Conservation (phyloP, 1,140 invertebrate species). For the Orchesella cincta region DNA sequence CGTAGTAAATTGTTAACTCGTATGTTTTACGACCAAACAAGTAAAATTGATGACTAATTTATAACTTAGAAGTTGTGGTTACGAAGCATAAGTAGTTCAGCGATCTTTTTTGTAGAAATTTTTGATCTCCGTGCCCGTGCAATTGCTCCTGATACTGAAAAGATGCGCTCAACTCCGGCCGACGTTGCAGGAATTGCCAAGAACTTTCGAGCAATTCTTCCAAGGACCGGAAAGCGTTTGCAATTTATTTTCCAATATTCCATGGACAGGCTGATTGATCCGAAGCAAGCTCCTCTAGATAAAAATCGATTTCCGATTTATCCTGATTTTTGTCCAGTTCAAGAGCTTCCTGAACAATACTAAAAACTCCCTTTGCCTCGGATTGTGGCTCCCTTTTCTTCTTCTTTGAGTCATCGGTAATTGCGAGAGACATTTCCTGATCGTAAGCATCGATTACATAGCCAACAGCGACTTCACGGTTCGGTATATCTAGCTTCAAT, state of each 20-base stretch:
- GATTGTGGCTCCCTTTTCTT: neutral
- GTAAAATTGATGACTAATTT: too few relatives aligned
- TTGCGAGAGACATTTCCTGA: neutral
- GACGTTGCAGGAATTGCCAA: conserved; percentile 30
- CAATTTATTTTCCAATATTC: conserved; percentile 46
- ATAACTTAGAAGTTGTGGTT: neutral
- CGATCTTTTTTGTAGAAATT: neutral
- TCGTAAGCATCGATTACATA: neutral
- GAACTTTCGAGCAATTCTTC: neutral
- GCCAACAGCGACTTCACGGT: neutral
- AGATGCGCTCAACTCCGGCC: conserved; percentile 18
- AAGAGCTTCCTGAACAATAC: neutral
- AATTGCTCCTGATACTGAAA: conserved; percentile 2
- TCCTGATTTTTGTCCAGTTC: neutral
- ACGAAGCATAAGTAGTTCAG: neutral
- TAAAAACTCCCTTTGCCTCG: neutral
- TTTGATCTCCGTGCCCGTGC: neutral
- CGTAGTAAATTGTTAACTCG: too few relatives aligned
- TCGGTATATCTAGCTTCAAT: neutral
- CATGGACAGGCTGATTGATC: conserved; percentile 26
- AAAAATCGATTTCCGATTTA: conserved; percentile 8
- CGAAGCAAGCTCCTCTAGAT: neutral
- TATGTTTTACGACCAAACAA: too few relatives aligned
- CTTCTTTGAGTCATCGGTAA: neutral
- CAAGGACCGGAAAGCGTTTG: conserved; percentile 33